phyloP scores from a whole-genome alignment of 2,113 vertebrate genomes.

The Daboia siamensis region DNA sequence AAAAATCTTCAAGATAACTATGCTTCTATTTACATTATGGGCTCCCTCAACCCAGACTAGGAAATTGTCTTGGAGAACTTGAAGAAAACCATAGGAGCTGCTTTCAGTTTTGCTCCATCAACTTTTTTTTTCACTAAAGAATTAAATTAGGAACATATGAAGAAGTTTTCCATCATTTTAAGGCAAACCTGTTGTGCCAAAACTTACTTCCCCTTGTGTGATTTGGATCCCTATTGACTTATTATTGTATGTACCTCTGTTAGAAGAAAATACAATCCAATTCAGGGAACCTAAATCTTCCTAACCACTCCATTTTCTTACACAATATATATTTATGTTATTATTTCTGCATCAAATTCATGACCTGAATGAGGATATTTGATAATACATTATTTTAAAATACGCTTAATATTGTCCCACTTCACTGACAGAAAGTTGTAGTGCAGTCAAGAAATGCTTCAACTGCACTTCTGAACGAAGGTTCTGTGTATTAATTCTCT shows the following conservation, averaged over 20 bases:
- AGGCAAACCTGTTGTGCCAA: background rate
- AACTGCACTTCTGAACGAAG: background rate
- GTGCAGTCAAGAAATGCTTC: background rate
- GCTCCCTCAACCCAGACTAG: constrained; percentile 16
- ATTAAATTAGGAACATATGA: background rate
- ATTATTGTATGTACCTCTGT: background rate
- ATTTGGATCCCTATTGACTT: background rate
- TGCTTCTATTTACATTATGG: constrained; percentile 30
- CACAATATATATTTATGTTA: background rate
- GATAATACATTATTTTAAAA: background rate
- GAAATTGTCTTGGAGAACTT: background rate
- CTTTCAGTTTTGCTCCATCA: background rate
- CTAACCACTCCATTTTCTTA: too few relatives aligned
- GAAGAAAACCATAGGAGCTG: background rate
- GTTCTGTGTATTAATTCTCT: background rate
- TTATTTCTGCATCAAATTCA: background rate
- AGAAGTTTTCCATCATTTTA: background rate
- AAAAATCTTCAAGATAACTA: constrained; percentile 29
- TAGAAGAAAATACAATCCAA: background rate
- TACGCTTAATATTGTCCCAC: background rate
- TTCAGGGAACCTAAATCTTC: background rate
- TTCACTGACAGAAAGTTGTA: background rate
- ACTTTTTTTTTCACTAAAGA: background rate
- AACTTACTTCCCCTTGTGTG: background rate
- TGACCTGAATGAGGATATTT: background rate